Percentiles rank a stretch among this genome's conserved stretches.
Evolutionary conservation across 2,797 vertebrate genomes (phyloP).

Genomic region (Pseudochirops cupreus): DNA sequence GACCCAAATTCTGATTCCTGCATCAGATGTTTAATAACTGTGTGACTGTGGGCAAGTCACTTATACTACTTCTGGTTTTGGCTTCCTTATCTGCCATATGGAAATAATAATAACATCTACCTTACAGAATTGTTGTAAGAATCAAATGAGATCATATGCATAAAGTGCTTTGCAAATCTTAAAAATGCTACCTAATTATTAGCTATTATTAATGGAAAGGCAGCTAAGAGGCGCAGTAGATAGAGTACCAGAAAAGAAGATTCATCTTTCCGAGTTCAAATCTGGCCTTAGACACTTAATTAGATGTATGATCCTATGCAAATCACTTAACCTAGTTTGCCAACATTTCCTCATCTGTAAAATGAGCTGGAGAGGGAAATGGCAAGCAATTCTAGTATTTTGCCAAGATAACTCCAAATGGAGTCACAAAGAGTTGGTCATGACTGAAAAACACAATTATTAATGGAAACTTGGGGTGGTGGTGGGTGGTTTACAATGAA

Average conservation of each 20-base stretch:
- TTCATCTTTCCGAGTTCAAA: neutral
- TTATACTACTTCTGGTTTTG: neutral
- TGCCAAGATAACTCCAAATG: neutral
- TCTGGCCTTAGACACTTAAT: neutral
- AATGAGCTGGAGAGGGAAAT: neutral
- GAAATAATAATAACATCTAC: neutral
- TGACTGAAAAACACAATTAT: neutral
- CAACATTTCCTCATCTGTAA: neutral
- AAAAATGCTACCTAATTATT: neutral
- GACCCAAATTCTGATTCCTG: neutral
- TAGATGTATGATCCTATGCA: neutral
- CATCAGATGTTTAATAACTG: neutral
- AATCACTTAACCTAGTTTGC: neutral
- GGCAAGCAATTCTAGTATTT: neutral
- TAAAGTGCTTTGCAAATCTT: neutral
- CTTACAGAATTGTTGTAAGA: neutral
- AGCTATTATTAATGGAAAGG: neutral
- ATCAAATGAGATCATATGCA: neutral
- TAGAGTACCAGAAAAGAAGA: neutral
- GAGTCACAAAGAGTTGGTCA: neutral
- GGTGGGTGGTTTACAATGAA: constrained; percentile 39
- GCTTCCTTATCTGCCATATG: neutral
- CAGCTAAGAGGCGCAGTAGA: neutral
- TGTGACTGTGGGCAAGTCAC: neutral
- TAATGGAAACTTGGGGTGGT: constrained; percentile 32